Evolutionary conservation across 2,797 vertebrate species (phyloP).

Genomic region (Microctenopoma lineatum): DNA sequence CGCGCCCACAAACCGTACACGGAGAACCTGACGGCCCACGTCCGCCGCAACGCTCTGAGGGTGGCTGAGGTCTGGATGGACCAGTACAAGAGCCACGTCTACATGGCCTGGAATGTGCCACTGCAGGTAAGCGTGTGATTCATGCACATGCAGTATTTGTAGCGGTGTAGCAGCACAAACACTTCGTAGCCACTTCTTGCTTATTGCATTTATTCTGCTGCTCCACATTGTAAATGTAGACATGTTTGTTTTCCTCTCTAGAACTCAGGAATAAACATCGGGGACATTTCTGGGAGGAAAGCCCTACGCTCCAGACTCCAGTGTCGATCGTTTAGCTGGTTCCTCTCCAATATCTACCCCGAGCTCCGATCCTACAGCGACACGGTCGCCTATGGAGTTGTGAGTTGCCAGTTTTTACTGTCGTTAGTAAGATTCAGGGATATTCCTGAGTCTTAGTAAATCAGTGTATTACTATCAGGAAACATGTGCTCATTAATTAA

Average conservation of each 20-base stretch:
- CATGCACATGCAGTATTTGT: too few relatives aligned
- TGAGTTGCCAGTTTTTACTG: constrained; percentile 77
- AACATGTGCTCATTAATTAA: not conserved
- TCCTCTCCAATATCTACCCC: constrained; percentile 93
- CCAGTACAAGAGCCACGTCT: constrained; percentile 94
- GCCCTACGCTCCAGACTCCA: constrained; percentile 90
- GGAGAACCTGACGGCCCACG: constrained; percentile 89
- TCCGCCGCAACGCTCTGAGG: constrained; percentile 92
- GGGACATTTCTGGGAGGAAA: constrained; percentile 90
- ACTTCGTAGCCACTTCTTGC: not conserved
- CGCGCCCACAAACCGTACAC: constrained; percentile 97
- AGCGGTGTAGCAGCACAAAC: too few relatives aligned
- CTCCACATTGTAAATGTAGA: not conserved
- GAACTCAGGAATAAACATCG: constrained; percentile 95
- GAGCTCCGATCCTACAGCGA: constrained; percentile 94
- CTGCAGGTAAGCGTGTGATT: constrained; percentile 86
- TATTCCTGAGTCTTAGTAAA: not conserved
- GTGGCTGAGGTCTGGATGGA: constrained; percentile 99
- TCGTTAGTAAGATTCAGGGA: not conserved
- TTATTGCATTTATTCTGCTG: not conserved
- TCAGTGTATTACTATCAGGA: not conserved
- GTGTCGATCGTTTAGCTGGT: constrained; percentile 96
- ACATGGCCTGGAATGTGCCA: constrained; percentile 98
- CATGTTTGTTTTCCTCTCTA: constrained; percentile 56
- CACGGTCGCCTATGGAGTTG: constrained; percentile 92